Evolutionary conservation across 2,888 invertebrate species (phyloP).

Genomic region (Aphidius colemani): DNA sequence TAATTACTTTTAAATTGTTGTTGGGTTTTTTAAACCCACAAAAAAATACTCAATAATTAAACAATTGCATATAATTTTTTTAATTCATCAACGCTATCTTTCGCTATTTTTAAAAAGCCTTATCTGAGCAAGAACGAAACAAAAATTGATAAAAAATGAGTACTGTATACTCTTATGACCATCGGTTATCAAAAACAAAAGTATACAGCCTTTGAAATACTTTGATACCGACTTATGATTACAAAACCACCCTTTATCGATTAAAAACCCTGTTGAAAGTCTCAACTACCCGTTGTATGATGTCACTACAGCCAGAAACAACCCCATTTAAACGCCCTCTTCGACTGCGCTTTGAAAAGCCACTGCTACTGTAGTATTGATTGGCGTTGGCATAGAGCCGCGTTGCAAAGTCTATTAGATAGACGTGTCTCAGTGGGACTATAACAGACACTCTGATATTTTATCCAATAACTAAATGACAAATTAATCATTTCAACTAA

Average conservation of each 20-base stretch:
- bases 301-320: conserved; percentile 9
- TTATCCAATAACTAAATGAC: no score
- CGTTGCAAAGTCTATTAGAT: conserved; percentile 15
- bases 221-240: conserved; percentile 11
- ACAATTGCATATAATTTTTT: no score
- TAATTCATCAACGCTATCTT: no score
- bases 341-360: not conserved
- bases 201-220: not conserved
- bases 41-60: no score
- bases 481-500: no score
- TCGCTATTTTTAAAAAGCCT: no score
- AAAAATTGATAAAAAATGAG: no score
- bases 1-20: no score
- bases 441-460: conserved; percentile 11
- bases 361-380: conserved; percentile 21
- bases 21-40: no score
- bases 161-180: not conserved
- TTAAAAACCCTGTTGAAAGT: not conserved
- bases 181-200: not conserved
- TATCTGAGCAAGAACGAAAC: no score
- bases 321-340: not conserved
- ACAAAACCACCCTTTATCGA: conserved; percentile 9
- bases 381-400: conserved; percentile 26
- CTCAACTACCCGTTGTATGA: not conserved
- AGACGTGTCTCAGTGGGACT: conserved; percentile 19